Evolutionary conservation across 1,140 invertebrate genomes (phyloP).

Genomic region (Gonioctena quinquepunctata): DNA sequence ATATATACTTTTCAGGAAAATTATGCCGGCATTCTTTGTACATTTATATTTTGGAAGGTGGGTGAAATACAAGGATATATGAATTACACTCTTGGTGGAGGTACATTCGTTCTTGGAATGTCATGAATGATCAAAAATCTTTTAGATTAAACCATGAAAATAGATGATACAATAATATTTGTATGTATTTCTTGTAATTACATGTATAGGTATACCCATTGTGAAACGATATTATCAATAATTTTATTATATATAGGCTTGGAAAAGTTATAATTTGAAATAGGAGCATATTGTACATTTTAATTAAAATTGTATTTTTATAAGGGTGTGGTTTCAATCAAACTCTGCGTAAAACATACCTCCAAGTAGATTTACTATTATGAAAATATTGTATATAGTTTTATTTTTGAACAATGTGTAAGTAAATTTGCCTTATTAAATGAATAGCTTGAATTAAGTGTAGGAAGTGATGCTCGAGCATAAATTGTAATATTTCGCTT

Average conservation of each 20-base stretch:
- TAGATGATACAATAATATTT: conserved; percentile 4
- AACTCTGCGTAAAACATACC: no score
- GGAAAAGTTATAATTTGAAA: conserved; percentile 6
- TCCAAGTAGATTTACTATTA: no score
- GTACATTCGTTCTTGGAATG: neutral
- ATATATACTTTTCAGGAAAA: neutral
- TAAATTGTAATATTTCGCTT: no score
- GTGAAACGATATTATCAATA: neutral
- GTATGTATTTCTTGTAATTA: conserved; percentile 1
- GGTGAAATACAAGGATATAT: neutral
- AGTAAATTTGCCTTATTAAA: no score
- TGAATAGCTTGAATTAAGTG: no score
- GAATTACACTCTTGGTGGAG: neutral
- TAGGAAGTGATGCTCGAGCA: no score
- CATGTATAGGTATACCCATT: neutral
- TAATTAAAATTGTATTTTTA: conserved; percentile 15
- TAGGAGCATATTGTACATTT: conserved; percentile 12
- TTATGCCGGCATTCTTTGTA: neutral
- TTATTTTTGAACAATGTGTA: no score
- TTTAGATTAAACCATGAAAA: neutral
- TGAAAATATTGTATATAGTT: no score
- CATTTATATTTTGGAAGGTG: neutral
- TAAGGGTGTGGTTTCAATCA: neutral
- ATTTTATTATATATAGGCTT: neutral
- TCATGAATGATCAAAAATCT: neutral